Conservation (phyloP, 2,888 invertebrate genomes). For the Ligdia adustata region DNA sequence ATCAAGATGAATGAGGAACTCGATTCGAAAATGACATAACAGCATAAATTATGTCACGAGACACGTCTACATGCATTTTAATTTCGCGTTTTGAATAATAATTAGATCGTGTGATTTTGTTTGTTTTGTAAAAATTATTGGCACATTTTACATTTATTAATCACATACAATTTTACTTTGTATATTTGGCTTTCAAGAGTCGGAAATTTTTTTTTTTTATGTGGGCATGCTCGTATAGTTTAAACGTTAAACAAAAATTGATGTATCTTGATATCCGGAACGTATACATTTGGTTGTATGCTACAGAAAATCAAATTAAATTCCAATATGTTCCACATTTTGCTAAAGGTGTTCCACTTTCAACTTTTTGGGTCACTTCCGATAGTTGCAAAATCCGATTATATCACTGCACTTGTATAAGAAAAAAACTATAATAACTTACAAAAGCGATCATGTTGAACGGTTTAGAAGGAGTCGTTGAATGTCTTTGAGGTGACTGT, state of each 20-base stretch:
- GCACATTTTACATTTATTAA: too few species aligned
- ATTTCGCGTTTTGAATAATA: constrained; percentile 3
- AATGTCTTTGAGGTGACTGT: constrained; percentile 70
- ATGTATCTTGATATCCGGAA: too few species aligned
- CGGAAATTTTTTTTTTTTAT: too few species aligned
- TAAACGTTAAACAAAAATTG: too few species aligned
- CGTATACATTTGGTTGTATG: too few species aligned
- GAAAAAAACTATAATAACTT: constrained; percentile 53
- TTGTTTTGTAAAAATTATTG: neutral
- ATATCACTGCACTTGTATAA: constrained; percentile 29
- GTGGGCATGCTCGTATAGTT: too few species aligned
- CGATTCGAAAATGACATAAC: constrained; percentile 21
- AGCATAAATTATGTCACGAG: constrained; percentile 1
- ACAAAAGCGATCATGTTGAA: constrained; percentile 81
- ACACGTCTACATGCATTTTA: neutral
- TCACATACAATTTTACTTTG: too few species aligned
- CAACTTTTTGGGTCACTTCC: constrained; percentile 16
- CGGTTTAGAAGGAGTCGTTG: constrained; percentile 64
- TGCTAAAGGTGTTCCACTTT: constrained; percentile 14
- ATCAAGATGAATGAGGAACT: constrained; percentile 29
- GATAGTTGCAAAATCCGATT: constrained; percentile 21
- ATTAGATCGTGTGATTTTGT: neutral
- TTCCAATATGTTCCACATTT: too few species aligned
- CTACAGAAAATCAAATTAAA: too few species aligned
- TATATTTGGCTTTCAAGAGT: neutral